Base-by-base conservation (phyloP, 2,113 vertebrate species). In the Laticauda colubrina region DNA sequence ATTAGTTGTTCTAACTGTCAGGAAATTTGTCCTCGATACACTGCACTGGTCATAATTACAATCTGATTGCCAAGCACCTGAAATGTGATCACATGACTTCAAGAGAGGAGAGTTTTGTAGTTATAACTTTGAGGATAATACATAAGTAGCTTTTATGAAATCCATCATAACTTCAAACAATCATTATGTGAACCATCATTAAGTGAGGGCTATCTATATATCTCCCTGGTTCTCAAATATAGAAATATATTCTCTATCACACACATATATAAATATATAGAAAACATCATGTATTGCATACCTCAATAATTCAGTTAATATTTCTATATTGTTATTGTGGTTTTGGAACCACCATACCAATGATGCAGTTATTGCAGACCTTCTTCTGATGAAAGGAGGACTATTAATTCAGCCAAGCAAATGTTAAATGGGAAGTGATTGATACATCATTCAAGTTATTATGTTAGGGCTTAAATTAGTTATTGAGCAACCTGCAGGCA, bases 391-490 rank as follows among this genome's bases (percentile, higher is more conserved):
- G 39, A 24, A 23, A 34, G 1, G 54, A 55, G 34, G 18, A 21
- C 26, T 87, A 18, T 12, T 87, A 12, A 43, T 86, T 59, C 20
- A 24, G 45, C 57, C 21, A 64, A 54, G 43, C 2, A 87, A 91
- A 88, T 91, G 91, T 96, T 94, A 92, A 94, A 96, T 92, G 61
- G 11, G 87, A 86, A 53, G 61, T 91, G 24, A 95, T 90, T 94
- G 95, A 96, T 96, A 59, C 53, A 91, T 96, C 94, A 95, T 96
- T 96, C 96, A 92, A 91, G 54, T 94, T 88, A 95, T 94, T 96
- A 96, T 94, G 85, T 91, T 95, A 81, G 91, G 96, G 94, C 92
- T 96, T 96, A 97, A 98, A 97, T 97, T 97, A 97, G 94, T 97
- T 97, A 98, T 97, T 94, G 97, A 98, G 96, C 96, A 92, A 92